Conservation (phyloP, 2,888 invertebrate genomes). For the Dynastes hyllus region DNA sequence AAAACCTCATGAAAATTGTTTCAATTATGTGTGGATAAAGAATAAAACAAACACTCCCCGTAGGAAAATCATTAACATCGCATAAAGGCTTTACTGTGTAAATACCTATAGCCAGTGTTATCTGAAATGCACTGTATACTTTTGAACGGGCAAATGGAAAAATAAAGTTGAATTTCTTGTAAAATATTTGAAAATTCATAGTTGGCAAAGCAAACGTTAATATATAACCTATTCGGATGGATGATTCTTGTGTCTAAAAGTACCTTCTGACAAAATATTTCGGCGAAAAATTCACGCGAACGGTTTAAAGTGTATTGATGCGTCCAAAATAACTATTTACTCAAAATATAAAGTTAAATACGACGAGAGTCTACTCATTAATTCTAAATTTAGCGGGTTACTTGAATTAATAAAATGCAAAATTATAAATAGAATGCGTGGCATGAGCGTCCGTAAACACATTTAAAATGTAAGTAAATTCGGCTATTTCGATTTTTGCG, state of each 20-base stretch:
- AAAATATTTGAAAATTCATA: too few relatives aligned
- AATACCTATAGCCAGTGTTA: too few relatives aligned
- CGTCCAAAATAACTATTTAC: background rate
- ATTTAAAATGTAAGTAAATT: slow-evolving; percentile 4
- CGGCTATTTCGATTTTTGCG: background rate
- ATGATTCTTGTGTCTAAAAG: background rate
- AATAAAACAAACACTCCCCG: too few relatives aligned
- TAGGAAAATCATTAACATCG: too few relatives aligned
- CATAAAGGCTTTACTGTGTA: too few relatives aligned
- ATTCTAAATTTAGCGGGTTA: slow-evolving; percentile 49
- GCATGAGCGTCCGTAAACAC: slow-evolving; percentile 18
- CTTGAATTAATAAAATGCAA: slow-evolving; percentile 49
- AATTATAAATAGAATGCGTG: slow-evolving; percentile 45
- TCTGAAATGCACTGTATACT: too few relatives aligned
- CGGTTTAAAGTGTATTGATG: background rate
- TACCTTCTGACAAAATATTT: background rate
- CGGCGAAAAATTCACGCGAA: background rate
- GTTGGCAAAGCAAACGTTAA: background rate
- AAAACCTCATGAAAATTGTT: too few relatives aligned
- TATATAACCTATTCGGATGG: background rate
- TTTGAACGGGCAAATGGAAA: too few relatives aligned
- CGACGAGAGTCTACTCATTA: slow-evolving; percentile 32
- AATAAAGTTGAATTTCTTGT: too few relatives aligned
- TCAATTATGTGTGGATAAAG: too few relatives aligned
- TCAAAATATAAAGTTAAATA: background rate